phyloP scores from a whole-genome alignment of 2,797 vertebrate genomes.

The Leucoraja ocellata region DNA sequence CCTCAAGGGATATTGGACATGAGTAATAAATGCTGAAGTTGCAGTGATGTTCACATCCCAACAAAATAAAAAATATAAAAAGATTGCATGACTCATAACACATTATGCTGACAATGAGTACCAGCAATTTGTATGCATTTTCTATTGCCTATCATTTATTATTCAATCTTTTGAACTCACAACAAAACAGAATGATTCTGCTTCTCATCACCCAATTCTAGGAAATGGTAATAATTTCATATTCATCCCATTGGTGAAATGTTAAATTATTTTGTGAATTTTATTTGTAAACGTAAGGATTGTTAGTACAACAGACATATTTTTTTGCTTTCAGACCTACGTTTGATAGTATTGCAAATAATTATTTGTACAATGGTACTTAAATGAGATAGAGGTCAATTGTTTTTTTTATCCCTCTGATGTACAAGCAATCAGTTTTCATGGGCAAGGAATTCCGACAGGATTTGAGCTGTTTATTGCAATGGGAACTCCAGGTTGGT shows the following conservation, averaged over 20 bases:
- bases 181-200: not conserved
- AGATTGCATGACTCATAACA: not conserved
- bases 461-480: not conserved
- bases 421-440: not conserved
- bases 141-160: not conserved
- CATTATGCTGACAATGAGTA: not conserved
- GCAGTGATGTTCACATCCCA: too few relatives aligned
- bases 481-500: not conserved
- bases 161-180: not conserved
- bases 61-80: too few relatives aligned
- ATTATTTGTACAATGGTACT: not conserved
- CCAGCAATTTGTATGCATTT: not conserved
- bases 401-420: not conserved
- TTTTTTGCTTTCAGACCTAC: not conserved
- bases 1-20: too few relatives aligned
- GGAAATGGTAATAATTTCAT: not conserved
- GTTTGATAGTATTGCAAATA: not conserved
- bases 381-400: not conserved
- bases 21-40: too few relatives aligned
- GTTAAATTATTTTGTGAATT: not conserved
- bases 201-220: not conserved
- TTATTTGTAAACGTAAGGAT: not conserved
- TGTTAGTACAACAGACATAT: not conserved
- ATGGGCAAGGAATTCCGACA: not conserved
- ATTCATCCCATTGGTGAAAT: not conserved